phyloP scores from a whole-genome alignment of 2,797 vertebrate species.

The Pangasius larnaudii region DNA sequence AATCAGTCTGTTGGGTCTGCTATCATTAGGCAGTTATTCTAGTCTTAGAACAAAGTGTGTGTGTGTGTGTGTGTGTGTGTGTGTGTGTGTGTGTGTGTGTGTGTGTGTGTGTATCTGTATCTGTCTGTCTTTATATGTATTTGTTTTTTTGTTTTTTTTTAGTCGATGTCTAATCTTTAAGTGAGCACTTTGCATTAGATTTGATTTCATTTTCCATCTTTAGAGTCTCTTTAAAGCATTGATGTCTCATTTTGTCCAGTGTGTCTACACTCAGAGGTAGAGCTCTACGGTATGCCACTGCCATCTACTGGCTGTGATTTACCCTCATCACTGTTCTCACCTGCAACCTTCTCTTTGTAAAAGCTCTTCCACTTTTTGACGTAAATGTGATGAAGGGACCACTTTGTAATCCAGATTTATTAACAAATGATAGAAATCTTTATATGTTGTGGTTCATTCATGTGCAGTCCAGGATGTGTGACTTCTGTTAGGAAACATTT shows the following conservation, averaged over 20 bases:
- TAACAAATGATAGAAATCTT: background rate
- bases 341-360: background rate
- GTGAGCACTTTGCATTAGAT: background rate
- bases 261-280: background rate
- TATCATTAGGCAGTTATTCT: slow-evolving; percentile 26
- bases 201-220: background rate
- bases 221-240: background rate
- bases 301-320: slow-evolving; percentile 54
- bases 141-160: background rate
- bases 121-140: background rate
- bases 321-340: background rate
- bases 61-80: background rate
- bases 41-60: slow-evolving; percentile 3
- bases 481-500: background rate
- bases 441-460: background rate
- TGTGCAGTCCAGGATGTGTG: background rate
- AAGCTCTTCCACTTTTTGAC: background rate
- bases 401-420: background rate
- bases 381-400: background rate
- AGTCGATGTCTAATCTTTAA: background rate
- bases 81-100: background rate
- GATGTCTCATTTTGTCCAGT: background rate
- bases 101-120: background rate
- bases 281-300: slow-evolving; percentile 29
- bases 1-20: slow-evolving; percentile 38